phyloP scores from a whole-genome alignment of 2,113 vertebrate species.

The Gobio gobio region DNA sequence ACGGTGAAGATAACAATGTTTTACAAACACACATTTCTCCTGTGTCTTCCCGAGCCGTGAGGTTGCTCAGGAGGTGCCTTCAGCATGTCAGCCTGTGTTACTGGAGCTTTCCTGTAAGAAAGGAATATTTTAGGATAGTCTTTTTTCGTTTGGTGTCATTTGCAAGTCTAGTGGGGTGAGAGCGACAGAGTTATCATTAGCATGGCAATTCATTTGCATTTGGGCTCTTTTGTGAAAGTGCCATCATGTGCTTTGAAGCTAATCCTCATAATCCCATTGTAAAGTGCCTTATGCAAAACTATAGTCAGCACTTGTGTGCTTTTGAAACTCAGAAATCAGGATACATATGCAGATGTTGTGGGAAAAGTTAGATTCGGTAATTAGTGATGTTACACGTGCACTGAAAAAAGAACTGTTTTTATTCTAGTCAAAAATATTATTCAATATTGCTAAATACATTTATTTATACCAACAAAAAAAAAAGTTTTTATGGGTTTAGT shows the following conservation, averaged over 20 bases:
- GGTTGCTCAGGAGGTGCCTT: not conserved
- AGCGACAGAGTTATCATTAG: slow-evolving; percentile 22
- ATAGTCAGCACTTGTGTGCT: not conserved
- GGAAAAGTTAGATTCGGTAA: not conserved
- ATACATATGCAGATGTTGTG: not conserved
- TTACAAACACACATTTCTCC: not conserved
- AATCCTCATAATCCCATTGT: slow-evolving; percentile 24
- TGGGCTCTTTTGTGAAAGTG: not conserved
- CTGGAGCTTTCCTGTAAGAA: slow-evolving; percentile 8
- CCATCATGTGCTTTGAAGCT: not conserved
- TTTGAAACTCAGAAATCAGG: slow-evolving; percentile 19
- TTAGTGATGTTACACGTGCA: not conserved
- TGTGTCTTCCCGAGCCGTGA: slow-evolving; percentile 8
- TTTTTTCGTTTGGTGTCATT: not conserved
- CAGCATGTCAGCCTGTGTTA: not conserved
- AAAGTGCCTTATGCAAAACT: not conserved
- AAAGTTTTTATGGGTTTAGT: too few relatives aligned
- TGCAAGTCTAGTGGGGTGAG: slow-evolving; percentile 24
- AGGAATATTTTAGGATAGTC: slow-evolving; percentile 19
- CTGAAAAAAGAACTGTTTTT: not conserved
- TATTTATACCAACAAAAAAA: too few relatives aligned
- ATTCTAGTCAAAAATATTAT: not conserved
- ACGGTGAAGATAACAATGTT: not conserved
- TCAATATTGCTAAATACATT: not conserved
- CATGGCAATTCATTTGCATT: not conserved